Evolutionary conservation across 2,888 invertebrate genomes (phyloP).

Genomic region (Philonicus albiceps): DNA sequence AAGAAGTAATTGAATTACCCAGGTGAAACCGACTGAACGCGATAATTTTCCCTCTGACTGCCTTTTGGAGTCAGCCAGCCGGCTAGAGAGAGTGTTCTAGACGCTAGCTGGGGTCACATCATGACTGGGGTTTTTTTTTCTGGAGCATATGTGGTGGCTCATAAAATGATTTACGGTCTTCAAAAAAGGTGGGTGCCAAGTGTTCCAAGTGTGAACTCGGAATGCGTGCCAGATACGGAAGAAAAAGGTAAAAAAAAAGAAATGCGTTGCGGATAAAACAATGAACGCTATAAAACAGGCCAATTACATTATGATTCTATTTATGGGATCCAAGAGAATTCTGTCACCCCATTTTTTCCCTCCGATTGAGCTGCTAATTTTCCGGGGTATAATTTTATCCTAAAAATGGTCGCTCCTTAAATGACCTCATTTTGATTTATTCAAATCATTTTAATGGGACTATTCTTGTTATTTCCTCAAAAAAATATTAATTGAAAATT

Average conservation of each 20-base stretch:
- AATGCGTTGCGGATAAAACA: neutral
- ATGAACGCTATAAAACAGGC: neutral
- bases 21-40: conserved; percentile 43
- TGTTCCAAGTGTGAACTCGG: conserved; percentile 28
- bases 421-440: neutral
- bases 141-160: conserved; percentile 12
- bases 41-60: conserved; percentile 40
- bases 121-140: neutral
- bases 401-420: neutral
- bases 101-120: neutral
- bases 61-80: neutral
- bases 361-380: neutral
- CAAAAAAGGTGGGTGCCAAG: conserved; percentile 31
- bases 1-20: conserved; percentile 43
- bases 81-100: neutral
- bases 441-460: neutral
- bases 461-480: neutral
- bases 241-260: neutral
- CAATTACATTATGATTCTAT: conserved; percentile 16
- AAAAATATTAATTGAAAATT: too few species aligned
- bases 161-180: conserved; percentile 29
- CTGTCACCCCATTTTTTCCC: neutral
- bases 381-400: neutral
- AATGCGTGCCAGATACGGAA: neutral
- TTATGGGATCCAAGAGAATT: neutral